Conservation (phyloP, 1,140 invertebrate genomes). For the Calliphora vicina region DNA sequence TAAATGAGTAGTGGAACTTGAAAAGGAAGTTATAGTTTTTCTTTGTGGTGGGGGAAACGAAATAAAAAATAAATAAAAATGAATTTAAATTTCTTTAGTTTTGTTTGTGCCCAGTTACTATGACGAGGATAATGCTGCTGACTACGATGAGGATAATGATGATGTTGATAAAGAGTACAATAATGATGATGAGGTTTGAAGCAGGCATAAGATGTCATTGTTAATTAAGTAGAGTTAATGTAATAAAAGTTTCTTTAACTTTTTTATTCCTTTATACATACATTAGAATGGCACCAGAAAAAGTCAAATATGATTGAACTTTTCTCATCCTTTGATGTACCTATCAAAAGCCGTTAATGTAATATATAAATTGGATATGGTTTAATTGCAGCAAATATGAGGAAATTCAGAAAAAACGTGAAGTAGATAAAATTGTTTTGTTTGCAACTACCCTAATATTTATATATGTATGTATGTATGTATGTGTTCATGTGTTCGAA, state of each 20-base stretch:
- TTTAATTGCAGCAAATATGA: too few species aligned
- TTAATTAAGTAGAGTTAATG: slow-evolving; percentile 30
- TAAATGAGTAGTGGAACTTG: too few species aligned
- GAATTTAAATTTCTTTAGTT: neutral
- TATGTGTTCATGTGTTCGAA: neutral
- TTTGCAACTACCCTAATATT: too few species aligned
- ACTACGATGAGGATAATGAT: neutral
- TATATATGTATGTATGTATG: too few species aligned
- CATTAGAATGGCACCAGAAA: too few species aligned
- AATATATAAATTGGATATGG: too few species aligned
- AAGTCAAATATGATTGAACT: too few species aligned
- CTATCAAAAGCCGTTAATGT: too few species aligned
- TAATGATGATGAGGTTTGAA: neutral
- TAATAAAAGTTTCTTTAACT: neutral
- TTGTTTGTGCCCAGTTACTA: neutral
- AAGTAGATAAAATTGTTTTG: too few species aligned
- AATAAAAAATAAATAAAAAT: neutral
- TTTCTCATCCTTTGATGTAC: too few species aligned
- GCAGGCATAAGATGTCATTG: neutral
- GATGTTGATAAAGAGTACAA: neutral
- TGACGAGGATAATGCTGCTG: neutral
- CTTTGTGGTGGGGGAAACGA: neutral
- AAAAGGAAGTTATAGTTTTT: neutral
- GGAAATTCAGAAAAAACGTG: too few species aligned
- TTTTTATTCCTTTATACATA: neutral